Percentiles rank a stretch among this genome's conserved stretches.
Evolutionary conservation across 64 coral and sea anemone genomes (phyloP).

Genomic region (Acropora tenuis): DNA sequence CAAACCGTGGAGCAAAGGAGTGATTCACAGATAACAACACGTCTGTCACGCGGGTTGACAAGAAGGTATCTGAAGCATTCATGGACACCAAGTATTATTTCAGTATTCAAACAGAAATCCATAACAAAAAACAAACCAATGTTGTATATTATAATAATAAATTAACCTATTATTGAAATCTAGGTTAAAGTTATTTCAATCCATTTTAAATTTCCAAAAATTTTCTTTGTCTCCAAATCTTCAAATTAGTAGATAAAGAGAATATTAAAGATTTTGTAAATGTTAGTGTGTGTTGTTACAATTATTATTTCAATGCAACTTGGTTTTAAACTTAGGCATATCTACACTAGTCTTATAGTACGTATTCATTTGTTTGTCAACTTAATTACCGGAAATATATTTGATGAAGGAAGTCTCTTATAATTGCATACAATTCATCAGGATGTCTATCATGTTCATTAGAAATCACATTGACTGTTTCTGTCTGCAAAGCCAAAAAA

Average conservation of each 20-base stretch:
- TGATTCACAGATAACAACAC: constrained; percentile 95
- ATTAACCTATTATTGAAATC: no score
- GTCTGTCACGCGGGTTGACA: constrained; percentile 92
- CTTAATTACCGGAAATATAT: constrained; percentile 79
- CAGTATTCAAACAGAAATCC: background rate
- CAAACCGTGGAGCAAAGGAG: constrained; percentile 88
- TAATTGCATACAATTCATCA: constrained; percentile 87
- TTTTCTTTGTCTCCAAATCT: no score
- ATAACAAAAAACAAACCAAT: background rate
- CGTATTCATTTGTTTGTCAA: no score
- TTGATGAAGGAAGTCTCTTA: constrained; percentile 88
- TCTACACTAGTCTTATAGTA: no score
- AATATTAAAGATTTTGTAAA: no score
- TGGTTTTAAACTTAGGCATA: no score
- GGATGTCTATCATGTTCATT: constrained; percentile 65
- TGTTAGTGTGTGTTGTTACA: no score
- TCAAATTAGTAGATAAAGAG: no score
- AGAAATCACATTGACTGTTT: constrained; percentile 46
- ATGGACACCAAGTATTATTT: background rate
- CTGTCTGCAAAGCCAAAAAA: constrained; percentile 19
- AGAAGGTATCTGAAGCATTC: constrained; percentile 80
- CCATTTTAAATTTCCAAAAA: no score
- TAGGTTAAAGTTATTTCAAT: no score
- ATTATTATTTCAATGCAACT: no score
- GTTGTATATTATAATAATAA: background rate